Evolutionary conservation across 1,140 invertebrate genomes (phyloP), one percentile per base, ranked within the genome.

Genomic region (Brachionus koreanus): DNA sequence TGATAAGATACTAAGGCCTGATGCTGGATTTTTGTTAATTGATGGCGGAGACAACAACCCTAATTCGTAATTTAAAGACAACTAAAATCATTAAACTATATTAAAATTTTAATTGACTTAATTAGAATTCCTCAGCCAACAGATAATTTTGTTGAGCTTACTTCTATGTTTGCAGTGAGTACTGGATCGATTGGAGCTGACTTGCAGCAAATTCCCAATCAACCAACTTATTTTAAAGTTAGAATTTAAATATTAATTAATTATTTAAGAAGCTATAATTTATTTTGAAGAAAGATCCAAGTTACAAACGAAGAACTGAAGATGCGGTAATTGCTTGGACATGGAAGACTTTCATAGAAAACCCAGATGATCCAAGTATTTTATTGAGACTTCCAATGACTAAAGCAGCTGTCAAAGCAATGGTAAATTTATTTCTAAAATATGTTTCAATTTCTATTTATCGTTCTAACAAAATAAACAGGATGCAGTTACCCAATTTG

Each of bases 311-410:
- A 3, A 33, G 86, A 29, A 79, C 7, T 10, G 86, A 87, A 75
- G 86, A 87, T 42, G 83, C 84, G 2, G 83, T 85, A 9, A 84
- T 87, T 43, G 86, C 86, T 0, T 87, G 86, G 86, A 86, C 86
- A n/a, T 87, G 86, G 86, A 82, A 85, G 72, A 85, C 84, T 25
- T 87, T 85, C 82, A 82, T 86, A 5, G 83, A 82, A 13, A 82
- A 82, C 42, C 82, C 79, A 35, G 57, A 82, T 25, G 65, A 82
- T 43, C 82, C 82, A 35, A 23, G 12, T 19, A 63, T 82, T 39
- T 37, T 82, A 12, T 23, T 86, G 12, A 81, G 85, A 35, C 83
- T 86, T 81, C 86, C 86, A 35, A 87, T 87, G 86, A 87, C 86
- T 0, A 87, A 87, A 84, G 86, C 86, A 52, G 83, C 84, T 49